Evolutionary conservation across 2,888 invertebrate genomes (phyloP).

Genomic region (Andrena minutula): DNA sequence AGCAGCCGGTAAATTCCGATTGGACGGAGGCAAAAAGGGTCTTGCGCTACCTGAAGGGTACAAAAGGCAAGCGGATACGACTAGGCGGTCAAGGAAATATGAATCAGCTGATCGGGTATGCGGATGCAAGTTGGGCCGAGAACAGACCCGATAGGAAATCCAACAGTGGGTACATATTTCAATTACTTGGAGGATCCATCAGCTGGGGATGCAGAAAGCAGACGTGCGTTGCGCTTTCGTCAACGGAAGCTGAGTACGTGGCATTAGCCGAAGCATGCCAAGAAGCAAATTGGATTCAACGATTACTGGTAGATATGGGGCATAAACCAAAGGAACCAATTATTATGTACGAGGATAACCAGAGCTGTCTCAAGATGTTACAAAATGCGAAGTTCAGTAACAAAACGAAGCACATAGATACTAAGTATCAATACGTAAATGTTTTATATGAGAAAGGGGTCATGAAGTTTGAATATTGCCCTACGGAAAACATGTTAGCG

Average conservation of each 20-base stretch:
- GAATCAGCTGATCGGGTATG: not conserved
- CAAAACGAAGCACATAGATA: not conserved
- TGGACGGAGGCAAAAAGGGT: constrained; percentile 1
- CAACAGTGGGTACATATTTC: constrained; percentile 16
- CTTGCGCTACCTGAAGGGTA: not conserved
- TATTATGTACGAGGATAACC: not conserved
- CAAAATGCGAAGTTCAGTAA: not conserved
- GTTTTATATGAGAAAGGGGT: not conserved
- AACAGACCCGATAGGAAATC: constrained; percentile 1
- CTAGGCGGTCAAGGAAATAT: too few relatives aligned
- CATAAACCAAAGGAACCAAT: not conserved
- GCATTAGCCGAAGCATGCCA: constrained; percentile 13
- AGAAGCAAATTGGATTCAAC: not conserved
- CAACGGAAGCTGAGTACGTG: constrained; percentile 9
- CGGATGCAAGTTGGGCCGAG: constrained; percentile 2
- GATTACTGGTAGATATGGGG: not conserved
- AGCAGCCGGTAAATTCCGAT: not conserved
- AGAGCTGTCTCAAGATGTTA: not conserved
- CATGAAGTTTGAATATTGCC: not conserved
- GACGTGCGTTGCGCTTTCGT: constrained; percentile 7
- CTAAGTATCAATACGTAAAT: not conserved
- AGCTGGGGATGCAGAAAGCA: constrained; percentile 37
- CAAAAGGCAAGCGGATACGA: not conserved
- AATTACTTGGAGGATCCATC: constrained; percentile 5
- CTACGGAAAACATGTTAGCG: not conserved